Evolutionary conservation across 2,797 vertebrate genomes (phyloP).

Genomic region (Pangasius larnaudii): DNA sequence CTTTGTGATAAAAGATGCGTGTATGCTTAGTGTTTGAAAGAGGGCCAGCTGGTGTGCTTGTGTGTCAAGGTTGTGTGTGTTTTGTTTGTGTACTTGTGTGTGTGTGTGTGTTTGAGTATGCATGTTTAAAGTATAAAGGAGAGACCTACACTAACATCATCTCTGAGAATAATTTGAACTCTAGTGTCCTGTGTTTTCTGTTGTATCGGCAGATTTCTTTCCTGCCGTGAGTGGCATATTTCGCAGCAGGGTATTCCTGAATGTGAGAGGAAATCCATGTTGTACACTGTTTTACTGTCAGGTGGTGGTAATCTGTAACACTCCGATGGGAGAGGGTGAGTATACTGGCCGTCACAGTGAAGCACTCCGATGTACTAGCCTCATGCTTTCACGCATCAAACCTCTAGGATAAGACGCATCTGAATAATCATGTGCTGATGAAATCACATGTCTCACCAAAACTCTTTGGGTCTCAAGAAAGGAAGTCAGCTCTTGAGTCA

Average conservation of each 20-base stretch:
- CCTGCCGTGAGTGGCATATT: constrained; percentile 17
- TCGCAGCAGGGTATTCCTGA: background rate
- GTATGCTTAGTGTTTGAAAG: background rate
- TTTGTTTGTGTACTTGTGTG: background rate
- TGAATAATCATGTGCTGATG: background rate
- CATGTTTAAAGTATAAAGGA: background rate
- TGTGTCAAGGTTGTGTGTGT: constrained; percentile 3
- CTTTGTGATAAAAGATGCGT: background rate
- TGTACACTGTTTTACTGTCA: background rate
- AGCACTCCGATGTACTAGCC: background rate
- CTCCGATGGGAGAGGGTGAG: background rate
- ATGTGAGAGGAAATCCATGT: constrained; percentile 15
- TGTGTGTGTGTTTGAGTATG: background rate
- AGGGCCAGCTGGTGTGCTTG: constrained; percentile 9
- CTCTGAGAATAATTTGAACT: background rate
- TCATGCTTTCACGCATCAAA: background rate
- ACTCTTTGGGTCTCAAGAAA: background rate
- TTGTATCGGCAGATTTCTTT: constrained; percentile 23
- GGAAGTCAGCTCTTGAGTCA: background rate
- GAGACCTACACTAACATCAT: background rate
- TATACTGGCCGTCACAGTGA: background rate
- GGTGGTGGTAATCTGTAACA: background rate
- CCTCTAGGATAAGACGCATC: background rate
- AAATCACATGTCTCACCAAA: background rate
- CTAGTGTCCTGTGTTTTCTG: background rate